Evolutionary conservation across 2,888 invertebrate genomes (phyloP), one percentile per base, ranked within the genome.

Genomic region (Melinaea marsaeus): DNA sequence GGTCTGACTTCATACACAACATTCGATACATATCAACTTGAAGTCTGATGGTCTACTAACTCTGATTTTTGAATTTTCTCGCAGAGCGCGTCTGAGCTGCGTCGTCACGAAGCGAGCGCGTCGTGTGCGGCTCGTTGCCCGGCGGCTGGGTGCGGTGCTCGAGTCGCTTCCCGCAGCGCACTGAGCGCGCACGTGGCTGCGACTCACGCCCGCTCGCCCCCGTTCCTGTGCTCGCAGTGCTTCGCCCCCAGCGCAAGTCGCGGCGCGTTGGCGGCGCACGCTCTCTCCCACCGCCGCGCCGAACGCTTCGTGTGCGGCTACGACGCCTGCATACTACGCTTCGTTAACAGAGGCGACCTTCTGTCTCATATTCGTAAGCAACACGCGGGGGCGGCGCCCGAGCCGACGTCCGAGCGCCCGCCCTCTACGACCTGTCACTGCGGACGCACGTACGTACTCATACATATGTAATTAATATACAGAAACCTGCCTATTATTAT

Each of bases 321-420:
- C 75, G 85, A 83, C 69, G 83, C 79, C 45, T 90, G 89, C 73
- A 88, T 88, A 55, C 80, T 89, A 73, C 79, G 90, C 34, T 88
- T 89, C 71, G 79, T 75, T 2, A 80, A 81, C 64, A 74, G 72
- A 70, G 77, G 67, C 57, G 80, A 82, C 75, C 76, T 89, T 70
- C 73, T 89, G 79, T 68, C 82, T n/a, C 88, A 89, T 80, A 86
- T 89, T 78, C 86, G 88, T 75, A 83, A 83, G 79, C 79, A 81
- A 61, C 88, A 88, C 84, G 77, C 78, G 69, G 76, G 76, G 58
- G 74, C 71, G 4, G 68, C 67, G 58, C 62, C 67, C 47, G 62
- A 64, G 60, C 64, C 64, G 2, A 55, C 55, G 13, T 42, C 55
- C 9, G 60, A 34, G n/a, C 62, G 58, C 55, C 51, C 64, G 54